Evolutionary conservation across 2,113 vertebrate genomes (phyloP).

Genomic region (Suricata suricatta): DNA sequence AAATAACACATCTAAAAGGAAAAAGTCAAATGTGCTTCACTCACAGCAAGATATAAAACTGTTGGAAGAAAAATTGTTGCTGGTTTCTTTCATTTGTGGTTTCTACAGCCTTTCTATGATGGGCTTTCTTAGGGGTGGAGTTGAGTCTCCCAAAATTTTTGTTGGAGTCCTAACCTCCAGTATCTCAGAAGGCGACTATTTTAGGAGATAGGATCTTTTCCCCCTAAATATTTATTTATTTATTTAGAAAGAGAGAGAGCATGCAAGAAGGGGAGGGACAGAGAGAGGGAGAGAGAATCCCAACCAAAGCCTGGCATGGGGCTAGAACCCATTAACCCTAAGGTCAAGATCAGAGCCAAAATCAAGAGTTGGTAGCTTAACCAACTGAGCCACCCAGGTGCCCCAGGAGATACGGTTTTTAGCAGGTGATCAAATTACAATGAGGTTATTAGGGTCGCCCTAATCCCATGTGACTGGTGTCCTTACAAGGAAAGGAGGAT

Average conservation of each 20-base stretch:
- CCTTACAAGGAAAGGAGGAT: not conserved
- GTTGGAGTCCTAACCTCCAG: not conserved
- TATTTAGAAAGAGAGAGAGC: too few species aligned
- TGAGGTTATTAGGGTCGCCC: not conserved
- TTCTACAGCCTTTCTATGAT: not conserved
- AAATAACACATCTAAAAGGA: slow-evolving; percentile 59
- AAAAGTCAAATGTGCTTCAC: slow-evolving; percentile 49
- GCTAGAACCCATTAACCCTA: too few species aligned
- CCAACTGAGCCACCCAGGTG: too few species aligned
- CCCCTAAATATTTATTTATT: too few species aligned
- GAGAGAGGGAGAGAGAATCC: too few species aligned
- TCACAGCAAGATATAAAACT: slow-evolving; percentile 11
- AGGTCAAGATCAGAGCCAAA: too few species aligned
- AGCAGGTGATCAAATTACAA: slow-evolving; percentile 2
- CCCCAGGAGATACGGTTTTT: not conserved
- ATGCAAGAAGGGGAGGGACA: too few species aligned
- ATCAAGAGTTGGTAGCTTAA: too few species aligned
- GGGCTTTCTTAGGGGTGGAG: not conserved
- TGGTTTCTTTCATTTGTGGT: not conserved
- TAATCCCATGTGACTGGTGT: not conserved
- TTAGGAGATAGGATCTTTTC: not conserved
- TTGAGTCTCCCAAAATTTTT: not conserved
- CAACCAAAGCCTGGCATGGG: too few species aligned
- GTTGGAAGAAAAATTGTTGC: not conserved
- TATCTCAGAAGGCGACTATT: not conserved